Base-by-base conservation (phyloP, 2,888 invertebrate species). In the Campoplex nolae region DNA sequence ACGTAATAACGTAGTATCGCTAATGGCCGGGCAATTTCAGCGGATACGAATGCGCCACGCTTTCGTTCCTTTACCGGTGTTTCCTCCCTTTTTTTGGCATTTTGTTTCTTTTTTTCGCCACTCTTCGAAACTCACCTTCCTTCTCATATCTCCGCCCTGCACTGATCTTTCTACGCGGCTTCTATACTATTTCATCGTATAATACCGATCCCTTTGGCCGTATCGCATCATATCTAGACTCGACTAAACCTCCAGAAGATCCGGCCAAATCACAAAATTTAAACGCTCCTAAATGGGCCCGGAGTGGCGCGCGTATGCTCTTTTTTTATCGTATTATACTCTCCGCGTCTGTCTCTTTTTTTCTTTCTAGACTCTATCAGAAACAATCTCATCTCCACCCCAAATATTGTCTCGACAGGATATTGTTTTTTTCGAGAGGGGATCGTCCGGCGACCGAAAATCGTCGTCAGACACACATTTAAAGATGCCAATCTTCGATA, bases 1-100 rank as follows among this genome's bases (percentile, higher is more conserved):
- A 89, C 92, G 93, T 94, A 94, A 94, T 94, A 94, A 94, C 94
- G 94, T 93, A 93, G 94, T 94, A 94, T 94, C 93, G 92, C 94
- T 94, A 94, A 94, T 94, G 94, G 94, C 91, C 91, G 93, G 91
- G 94, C 94, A 94, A 94, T 94, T 94, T 94, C 92, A 92, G 87
- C 91, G 93, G 92, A 92, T 94, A 93, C 93, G 92, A 94, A 92
- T 92, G 92, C 91, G 89, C 90, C 88, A 90, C 90, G 89, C 89
- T 89, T 89, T 88, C 89, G 89, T 89, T 89, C 90, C 89, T 89
- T 89, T 89, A 80, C 71, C 42, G 88, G 88, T 88, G 85, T 89
- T 87, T 89, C 88, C 78, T 88, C 86, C 88, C 88, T 90, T 89
- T 88, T 89, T 73, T 75, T 56, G 84, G 67, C 83, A 86, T 82